These are phyloP conservation scores for Cyclophora albipunctata DNA, from an alignment of 2,888 invertebrate genomes.

Conservation along the genomic window DNA sequence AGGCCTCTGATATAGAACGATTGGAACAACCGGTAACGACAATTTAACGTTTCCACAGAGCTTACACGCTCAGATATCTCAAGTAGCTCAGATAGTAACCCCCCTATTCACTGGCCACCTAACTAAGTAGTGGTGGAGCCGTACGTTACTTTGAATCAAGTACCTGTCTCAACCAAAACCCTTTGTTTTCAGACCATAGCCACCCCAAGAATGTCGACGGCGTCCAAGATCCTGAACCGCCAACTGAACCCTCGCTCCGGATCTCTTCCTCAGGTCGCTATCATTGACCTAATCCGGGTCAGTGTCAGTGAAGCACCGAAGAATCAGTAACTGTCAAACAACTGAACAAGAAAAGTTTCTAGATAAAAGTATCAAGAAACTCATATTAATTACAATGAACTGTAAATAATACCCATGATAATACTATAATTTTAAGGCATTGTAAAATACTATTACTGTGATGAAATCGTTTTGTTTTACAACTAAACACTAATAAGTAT, in stretches of 20 bases:
- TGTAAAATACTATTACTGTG: no score
- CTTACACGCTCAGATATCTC: no score
- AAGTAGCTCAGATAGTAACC: no score
- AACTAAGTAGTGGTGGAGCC: no score
- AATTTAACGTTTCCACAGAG: no score
- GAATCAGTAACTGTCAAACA: slow-evolving; percentile 3
- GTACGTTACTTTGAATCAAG: background rate
- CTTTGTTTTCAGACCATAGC: slow-evolving; percentile 3
- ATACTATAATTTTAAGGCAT: background rate
- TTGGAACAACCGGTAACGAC: no score
- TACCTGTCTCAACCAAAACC: background rate
- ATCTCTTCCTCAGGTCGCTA: slow-evolving; percentile 34
- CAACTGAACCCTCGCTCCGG: slow-evolving; percentile 24
- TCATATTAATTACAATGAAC: slow-evolving; percentile 1
- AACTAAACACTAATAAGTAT: no score
- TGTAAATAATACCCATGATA: slow-evolving; percentile 1
- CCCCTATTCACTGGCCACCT: no score
- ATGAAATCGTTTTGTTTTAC: no score
- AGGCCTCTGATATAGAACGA: no score
- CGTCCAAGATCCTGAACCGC: slow-evolving; percentile 20
- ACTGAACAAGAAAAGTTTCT: slow-evolving; percentile 3
- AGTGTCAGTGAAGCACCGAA: slow-evolving; percentile 13
- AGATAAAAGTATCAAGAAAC: background rate
- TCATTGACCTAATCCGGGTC: slow-evolving; percentile 32
- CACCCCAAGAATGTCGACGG: slow-evolving; percentile 19